These are phyloP conservation scores for Calephelis perditalis DNA, from an alignment of 2,888 invertebrate genomes.

Conservation along the genomic window DNA sequence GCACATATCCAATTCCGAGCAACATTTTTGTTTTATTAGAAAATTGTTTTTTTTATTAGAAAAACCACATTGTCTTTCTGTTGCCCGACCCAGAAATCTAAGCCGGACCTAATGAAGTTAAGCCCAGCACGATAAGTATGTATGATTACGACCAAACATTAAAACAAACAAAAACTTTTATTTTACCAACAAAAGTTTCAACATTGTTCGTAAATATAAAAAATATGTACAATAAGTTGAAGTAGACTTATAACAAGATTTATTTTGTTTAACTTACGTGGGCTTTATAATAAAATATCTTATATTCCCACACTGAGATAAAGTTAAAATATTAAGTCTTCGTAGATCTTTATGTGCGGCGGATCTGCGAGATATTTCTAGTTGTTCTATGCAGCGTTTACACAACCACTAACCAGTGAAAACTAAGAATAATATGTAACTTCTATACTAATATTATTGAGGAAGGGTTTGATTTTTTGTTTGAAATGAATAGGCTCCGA, in stretches of 20 bases:
- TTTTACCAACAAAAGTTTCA: background rate
- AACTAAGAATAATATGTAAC: background rate
- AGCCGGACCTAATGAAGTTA: too few species aligned
- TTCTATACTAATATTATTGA: too few species aligned
- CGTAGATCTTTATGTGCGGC: slow-evolving; percentile 40
- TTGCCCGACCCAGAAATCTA: too few species aligned
- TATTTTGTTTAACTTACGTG: slow-evolving; percentile 6
- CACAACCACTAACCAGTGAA: slow-evolving; percentile 16
- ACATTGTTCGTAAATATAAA: background rate
- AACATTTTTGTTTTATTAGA: too few species aligned
- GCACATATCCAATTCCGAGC: too few species aligned
- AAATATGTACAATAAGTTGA: background rate
- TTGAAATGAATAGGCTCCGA: too few species aligned
- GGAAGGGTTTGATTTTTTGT: too few species aligned
- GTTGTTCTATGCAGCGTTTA: slow-evolving; percentile 35
- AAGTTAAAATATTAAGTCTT: slow-evolving; percentile 51
- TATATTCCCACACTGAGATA: slow-evolving; percentile 26
- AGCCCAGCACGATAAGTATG: too few species aligned
- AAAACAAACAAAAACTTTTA: too few species aligned
- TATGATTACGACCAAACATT: too few species aligned
- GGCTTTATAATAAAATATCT: slow-evolving; percentile 14
- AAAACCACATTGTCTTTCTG: too few species aligned
- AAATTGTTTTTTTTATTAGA: too few species aligned
- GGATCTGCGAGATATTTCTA: slow-evolving; percentile 50
- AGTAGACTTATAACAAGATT: slow-evolving; percentile 1